Base-by-base conservation (phyloP, 2,888 invertebrate genomes). In the Mechanitis messenoides region DNA sequence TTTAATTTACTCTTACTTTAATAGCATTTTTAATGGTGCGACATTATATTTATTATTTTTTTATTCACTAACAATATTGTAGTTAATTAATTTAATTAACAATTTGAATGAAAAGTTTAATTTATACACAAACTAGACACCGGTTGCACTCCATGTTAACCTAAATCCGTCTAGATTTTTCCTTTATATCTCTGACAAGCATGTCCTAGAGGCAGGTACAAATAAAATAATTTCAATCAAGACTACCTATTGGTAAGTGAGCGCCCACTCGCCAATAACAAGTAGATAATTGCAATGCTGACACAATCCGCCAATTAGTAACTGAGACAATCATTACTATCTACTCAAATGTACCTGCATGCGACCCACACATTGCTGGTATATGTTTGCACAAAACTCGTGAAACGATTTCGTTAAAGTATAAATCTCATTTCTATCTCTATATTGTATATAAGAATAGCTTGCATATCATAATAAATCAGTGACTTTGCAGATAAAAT, bases 221-320 rank as follows among this genome's bases (percentile, higher is more conserved):
- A 50, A 50, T 50, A 31, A 50, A 50, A 50, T 6, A 50, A 31
- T 50, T 50, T 50, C 31, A 59, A 38, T 55, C 46, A 50, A 60
- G 55, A 60, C 42, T 45, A 45, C 6, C 46, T 45, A 59, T 59
- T 54, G 45, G 45, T 38, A 58, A n/a, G 38, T 20, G 20, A 20
- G 53, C 56, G 60, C 59, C 60, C 56, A 56, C 60, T 59, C 45
- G 31, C 58, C 54, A 59, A 50, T 55, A 61, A 31, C 56, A 61
- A 60, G 50, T 62, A 62, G 62, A 57, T 58, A 59, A 55, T 59
- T 61, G 59, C 59, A 59, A 60, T 50, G 58, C 62, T 68, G 63
- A 68, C 68, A 66, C 59, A 65, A 65, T 62, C 64, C 63, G 65
- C 67, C 66, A 69, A 69, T 68, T 62, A 67, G 68, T 67, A 65